Conservation (phyloP, 2,113 vertebrate genomes). For the Syrmaticus mikado region DNA sequence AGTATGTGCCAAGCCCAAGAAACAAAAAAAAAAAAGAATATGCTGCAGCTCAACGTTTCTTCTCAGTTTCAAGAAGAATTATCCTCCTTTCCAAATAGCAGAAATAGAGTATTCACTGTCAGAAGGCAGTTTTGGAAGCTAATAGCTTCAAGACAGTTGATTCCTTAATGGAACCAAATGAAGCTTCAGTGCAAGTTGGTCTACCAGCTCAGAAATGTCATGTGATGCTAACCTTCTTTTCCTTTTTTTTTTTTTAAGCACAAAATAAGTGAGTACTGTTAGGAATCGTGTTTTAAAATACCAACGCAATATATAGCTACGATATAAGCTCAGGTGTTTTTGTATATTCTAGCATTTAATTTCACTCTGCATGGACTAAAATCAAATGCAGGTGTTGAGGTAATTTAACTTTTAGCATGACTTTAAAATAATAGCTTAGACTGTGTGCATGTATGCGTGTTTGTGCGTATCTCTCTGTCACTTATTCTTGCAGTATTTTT, state of each 20-base stretch:
- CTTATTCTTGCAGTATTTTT: neutral
- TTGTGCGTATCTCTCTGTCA: neutral
- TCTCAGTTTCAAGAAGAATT: neutral
- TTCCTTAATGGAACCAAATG: slow-evolving; percentile 46
- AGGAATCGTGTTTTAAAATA: slow-evolving; percentile 20
- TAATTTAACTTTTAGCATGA: neutral
- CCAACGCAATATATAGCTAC: neutral
- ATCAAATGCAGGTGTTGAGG: neutral
- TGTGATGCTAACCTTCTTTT: neutral
- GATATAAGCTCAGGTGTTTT: neutral
- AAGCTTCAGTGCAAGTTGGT: slow-evolving; percentile 22
- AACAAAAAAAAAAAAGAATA: neutral
- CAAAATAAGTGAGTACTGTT: slow-evolving; percentile 13
- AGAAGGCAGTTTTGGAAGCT: slow-evolving; percentile 35
- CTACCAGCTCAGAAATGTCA: slow-evolving; percentile 30
- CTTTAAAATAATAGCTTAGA: neutral
- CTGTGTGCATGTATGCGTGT: neutral
- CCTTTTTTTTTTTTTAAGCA: neutral
- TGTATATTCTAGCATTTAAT: neutral
- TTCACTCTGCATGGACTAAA: neutral
- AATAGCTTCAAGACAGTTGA: neutral
- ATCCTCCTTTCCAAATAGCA: neutral
- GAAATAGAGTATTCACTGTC: neutral
- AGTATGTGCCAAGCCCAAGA: neutral
- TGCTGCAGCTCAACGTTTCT: neutral